These are phyloP conservation scores for Sarcoramphus papa DNA, from an alignment of 2,797 vertebrate genomes.

Conservation along the genomic window DNA sequence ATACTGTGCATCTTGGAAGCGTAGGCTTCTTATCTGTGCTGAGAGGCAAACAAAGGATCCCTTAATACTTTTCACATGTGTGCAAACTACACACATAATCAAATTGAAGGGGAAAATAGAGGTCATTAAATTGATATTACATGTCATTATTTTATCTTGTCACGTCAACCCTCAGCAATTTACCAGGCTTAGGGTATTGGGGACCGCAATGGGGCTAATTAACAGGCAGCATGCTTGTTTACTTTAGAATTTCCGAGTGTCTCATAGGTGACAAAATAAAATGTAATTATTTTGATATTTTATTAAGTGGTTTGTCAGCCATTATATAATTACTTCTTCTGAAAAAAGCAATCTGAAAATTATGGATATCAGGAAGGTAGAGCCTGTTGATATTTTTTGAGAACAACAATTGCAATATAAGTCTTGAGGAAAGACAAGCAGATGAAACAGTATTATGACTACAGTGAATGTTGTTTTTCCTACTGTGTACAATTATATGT, in stretches of 20 bases:
- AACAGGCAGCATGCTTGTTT: background rate
- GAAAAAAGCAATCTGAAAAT: conserved; percentile 25
- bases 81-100: conserved; percentile 6
- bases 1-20: background rate
- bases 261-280: conserved; percentile 39
- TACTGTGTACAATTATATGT: conserved; percentile 47
- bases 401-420: background rate
- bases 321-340: conserved; percentile 21
- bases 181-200: background rate
- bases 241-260: conserved; percentile 22
- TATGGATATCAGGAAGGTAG: background rate
- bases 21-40: background rate
- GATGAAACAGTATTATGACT: conserved; percentile 13
- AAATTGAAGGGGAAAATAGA: conserved; percentile 19
- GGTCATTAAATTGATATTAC: conserved; percentile 53
- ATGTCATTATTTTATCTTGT: conserved; percentile 38
- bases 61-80: background rate
- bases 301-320: conserved; percentile 26
- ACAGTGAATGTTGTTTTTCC: conserved; percentile 25
- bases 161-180: conserved; percentile 34
- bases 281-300: conserved; percentile 60
- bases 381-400: conserved; percentile 33
- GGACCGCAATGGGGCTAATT: conserved; percentile 17
- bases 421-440: conserved; percentile 18
- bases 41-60: conserved; percentile 26